Percentiles rank a stretch among this genome's conserved stretches.
phyloP scores from a whole-genome alignment of 2,888 invertebrate genomes.

The Petrophora chlorosata region DNA sequence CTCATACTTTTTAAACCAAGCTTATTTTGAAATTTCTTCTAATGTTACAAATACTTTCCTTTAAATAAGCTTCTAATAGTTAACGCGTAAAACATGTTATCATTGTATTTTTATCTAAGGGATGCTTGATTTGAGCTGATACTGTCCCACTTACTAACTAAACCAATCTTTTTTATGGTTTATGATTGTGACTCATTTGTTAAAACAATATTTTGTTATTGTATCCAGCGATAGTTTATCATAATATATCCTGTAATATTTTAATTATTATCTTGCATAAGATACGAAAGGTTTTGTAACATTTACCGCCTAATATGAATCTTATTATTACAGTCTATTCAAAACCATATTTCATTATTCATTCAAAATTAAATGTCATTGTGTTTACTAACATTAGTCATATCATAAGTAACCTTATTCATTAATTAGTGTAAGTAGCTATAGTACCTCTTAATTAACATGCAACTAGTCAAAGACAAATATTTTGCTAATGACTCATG shows the following conservation, averaged over 20 bases:
- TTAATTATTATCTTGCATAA: too few relatives aligned
- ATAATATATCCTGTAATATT: too few relatives aligned
- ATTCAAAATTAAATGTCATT: too few relatives aligned
- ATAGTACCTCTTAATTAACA: constrained; percentile 24
- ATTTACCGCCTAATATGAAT: too few relatives aligned
- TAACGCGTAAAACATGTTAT: constrained; percentile 10
- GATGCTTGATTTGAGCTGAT: constrained; percentile 13
- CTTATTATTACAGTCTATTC: too few relatives aligned
- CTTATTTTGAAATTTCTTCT: background rate
- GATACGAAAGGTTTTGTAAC: too few relatives aligned
- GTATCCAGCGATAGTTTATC: background rate
- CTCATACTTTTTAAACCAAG: constrained; percentile 18
- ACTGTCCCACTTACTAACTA: constrained; percentile 20
- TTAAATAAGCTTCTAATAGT: constrained; percentile 15
- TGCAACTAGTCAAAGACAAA: constrained; percentile 17
- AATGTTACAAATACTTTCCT: background rate
- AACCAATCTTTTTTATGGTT: constrained; percentile 19
- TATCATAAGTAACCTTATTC: too few relatives aligned
- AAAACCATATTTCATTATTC: too few relatives aligned
- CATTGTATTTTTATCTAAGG: constrained; percentile 16
- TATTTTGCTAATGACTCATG: constrained; percentile 26
- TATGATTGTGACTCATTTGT: constrained; percentile 16
- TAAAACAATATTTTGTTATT: background rate
- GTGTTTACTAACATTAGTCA: too few relatives aligned
- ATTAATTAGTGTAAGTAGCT: too few relatives aligned